Base-by-base conservation (phyloP, 2,113 vertebrate species). In the Pao palembangensis region DNA sequence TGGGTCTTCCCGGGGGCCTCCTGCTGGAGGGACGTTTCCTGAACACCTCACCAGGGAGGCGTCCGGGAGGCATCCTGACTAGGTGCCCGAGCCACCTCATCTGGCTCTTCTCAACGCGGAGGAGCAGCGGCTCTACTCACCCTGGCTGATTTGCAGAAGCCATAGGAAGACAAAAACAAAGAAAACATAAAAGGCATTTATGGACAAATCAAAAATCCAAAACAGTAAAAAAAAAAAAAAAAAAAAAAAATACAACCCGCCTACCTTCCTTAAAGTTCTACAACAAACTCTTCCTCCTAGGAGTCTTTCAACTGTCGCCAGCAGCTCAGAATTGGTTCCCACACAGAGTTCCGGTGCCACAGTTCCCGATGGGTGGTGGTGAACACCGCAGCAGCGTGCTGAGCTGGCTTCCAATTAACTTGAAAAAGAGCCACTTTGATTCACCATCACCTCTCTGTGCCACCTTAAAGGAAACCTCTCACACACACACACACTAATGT, bases 381-480 rank as follows among this genome's bases (percentile, higher is more conserved):
- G 63, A 66, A 72, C 64, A 69, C 62, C 77, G 43, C 63, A 52
- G 58, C 61, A 59, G 75, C 78, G 62, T 12, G 63, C 75, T 75
- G 75, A 7, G 65, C 62, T n/a, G 55, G 62, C 57, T 77, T 63
- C 75, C 73, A 83, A 81, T 83, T 78, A 79, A 69, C 47, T 48
- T 6, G 8, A 17, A 77, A 76, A 75, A 52, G 23, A 49, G 53
- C 69, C 53, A 51, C 71, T 76, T 73, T 53, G 58, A 69, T 59
- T 76, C 75, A 71, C 58, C 25, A 60, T 46, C 67, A 71, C 38
- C 51, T 62, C 65, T 69, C 51, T 5, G 17, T 61, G 51, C 17
- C 12, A 6, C 41, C 65, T 57, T 51, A 19, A 55, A 77, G 54
- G 34, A 20, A 28, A 3, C 42, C 43, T 6, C 47, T 12, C 47